A percentile compares a stretch with the other conserved stretches of the same genome.
Evolutionary conservation across 2,797 vertebrate genomes (phyloP).

Genomic region (Phaenicophaeus curvirostris): DNA sequence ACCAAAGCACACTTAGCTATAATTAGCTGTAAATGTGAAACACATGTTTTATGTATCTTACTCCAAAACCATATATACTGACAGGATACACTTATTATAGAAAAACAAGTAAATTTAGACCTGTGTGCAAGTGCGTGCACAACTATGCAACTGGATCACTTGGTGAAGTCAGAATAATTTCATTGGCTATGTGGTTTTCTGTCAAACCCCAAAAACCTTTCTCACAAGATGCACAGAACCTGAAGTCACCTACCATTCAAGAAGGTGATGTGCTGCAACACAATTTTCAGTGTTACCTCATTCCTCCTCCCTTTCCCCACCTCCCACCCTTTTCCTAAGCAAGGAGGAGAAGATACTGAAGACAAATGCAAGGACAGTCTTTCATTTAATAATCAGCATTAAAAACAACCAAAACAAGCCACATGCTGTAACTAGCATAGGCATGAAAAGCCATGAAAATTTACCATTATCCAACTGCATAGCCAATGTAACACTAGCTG

Average conservation of each 20-base stretch:
- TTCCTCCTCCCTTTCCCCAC: not conserved
- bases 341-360: not conserved
- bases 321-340: not conserved
- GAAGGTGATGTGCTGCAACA: not conserved
- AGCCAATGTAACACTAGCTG: not conserved
- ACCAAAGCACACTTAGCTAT: not conserved
- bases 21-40: not conserved
- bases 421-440: not conserved
- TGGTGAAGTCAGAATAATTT: not conserved
- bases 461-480: not conserved
- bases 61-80: not conserved
- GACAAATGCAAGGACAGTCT: not conserved
- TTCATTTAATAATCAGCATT: not conserved
- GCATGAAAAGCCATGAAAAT: not conserved
- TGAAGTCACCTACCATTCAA: not conserved
- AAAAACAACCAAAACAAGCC: not conserved
- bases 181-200: not conserved
- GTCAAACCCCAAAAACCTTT: not conserved
- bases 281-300: not conserved
- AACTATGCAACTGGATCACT: not conserved
- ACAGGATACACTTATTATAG: not conserved
- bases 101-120: not conserved
- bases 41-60: not conserved
- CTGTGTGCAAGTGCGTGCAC: not conserved
- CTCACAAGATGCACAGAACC: not conserved